These are phyloP conservation scores for Drosophila ambigua DNA, from an alignment of 1,140 invertebrate species.

Conservation along the genomic window DNA sequence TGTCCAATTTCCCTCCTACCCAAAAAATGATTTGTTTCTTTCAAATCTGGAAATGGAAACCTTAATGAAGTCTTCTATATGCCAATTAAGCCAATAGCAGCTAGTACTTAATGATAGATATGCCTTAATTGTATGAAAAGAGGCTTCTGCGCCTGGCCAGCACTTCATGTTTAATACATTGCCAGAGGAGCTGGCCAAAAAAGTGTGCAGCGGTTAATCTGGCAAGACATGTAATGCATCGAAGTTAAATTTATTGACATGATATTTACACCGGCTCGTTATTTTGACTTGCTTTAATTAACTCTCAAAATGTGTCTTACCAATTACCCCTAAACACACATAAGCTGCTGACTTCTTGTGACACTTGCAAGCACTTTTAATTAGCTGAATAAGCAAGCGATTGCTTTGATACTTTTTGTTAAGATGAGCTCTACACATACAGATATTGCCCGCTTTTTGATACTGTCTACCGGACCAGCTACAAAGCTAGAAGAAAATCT, in stretches of 20 bases:
- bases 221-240: background rate
- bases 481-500: too few species aligned
- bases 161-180: slow-evolving; percentile 62
- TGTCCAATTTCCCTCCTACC: slow-evolving; percentile 19
- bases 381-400: too few species aligned
- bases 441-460: too few species aligned
- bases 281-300: background rate
- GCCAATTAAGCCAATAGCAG: slow-evolving; percentile 55
- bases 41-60: slow-evolving; percentile 3
- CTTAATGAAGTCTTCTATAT: slow-evolving; percentile 71
- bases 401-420: too few species aligned
- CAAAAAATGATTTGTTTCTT: slow-evolving; percentile 26
- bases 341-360: too few species aligned
- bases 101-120: slow-evolving; percentile 50
- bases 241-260: slow-evolving; percentile 6
- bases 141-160: slow-evolving; percentile 19
- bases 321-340: too few species aligned
- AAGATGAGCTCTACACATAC: too few species aligned
- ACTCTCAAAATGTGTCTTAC: background rate
- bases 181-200: slow-evolving; percentile 25
- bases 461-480: too few species aligned
- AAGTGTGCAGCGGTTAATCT: slow-evolving; percentile 4
- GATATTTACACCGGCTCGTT: too few species aligned
- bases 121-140: slow-evolving; percentile 42
- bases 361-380: too few species aligned